phyloP scores from a whole-genome alignment of 2,888 invertebrate genomes.

The Cerceris rybyensis region DNA sequence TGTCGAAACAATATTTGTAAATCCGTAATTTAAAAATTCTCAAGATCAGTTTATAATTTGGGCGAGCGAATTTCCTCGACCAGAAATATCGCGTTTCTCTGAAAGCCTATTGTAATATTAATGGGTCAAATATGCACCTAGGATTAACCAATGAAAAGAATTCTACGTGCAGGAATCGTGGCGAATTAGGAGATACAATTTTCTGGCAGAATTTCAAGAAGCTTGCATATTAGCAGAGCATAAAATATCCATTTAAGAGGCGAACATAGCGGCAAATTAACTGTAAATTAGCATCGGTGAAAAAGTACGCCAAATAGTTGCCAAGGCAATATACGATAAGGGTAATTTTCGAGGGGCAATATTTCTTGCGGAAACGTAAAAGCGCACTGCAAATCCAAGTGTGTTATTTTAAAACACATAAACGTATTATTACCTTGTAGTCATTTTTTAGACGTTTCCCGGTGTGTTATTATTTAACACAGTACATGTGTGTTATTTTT shows the following conservation, averaged over 20 bases:
- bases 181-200: slow-evolving; percentile 19
- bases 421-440: too few species aligned
- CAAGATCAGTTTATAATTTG: too few species aligned
- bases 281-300: slow-evolving; percentile 17
- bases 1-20: too few species aligned
- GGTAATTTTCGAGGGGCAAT: not conserved
- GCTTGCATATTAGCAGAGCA: not conserved
- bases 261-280: slow-evolving; percentile 8
- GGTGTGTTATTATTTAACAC: too few species aligned
- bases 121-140: not conserved
- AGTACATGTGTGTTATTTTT: too few species aligned
- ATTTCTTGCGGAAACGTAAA: slow-evolving; percentile 3
- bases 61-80: too few species aligned
- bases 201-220: slow-evolving; percentile 29
- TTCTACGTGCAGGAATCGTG: slow-evolving; percentile 19
- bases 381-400: too few species aligned
- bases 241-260: slow-evolving; percentile 27
- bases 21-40: too few species aligned
- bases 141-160: not conserved
- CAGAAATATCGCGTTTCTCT: too few species aligned
- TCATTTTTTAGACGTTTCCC: too few species aligned
- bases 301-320: slow-evolving; percentile 7
- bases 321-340: slow-evolving; percentile 7
- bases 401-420: too few species aligned
- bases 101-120: too few species aligned